Conservation (phyloP, 2,113 vertebrate species). For the Rhinolophus sinicus region DNA sequence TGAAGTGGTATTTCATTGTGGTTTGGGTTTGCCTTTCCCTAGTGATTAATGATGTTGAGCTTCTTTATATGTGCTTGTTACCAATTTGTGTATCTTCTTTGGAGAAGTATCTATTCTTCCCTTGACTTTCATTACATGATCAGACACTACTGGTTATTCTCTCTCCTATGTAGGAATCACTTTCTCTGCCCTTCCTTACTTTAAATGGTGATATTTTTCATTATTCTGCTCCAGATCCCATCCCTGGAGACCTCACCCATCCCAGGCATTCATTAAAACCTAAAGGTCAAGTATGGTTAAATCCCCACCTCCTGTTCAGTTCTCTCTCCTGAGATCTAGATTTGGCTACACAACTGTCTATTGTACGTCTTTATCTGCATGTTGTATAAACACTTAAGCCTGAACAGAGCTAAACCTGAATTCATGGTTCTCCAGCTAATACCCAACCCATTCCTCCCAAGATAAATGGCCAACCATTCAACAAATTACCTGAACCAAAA, state of each 20-base stretch:
- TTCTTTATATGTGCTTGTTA: not conserved
- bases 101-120: not conserved
- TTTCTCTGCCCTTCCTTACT: not conserved
- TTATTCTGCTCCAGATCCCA: not conserved
- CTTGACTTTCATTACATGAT: not conserved
- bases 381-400: not conserved
- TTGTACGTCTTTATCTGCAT: not conserved
- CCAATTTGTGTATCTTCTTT: not conserved
- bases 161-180: not conserved
- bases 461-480: not conserved
- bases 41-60: not conserved
- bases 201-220: not conserved
- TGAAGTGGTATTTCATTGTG: not conserved
- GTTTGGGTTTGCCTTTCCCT: not conserved
- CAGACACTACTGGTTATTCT: not conserved
- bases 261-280: not conserved
- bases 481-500: not conserved
- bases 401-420: not conserved
- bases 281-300: not conserved
- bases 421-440: not conserved
- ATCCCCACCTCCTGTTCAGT: not conserved
- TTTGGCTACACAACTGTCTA: not conserved
- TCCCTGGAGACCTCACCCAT: not conserved
- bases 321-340: not conserved
- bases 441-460: not conserved